A percentile compares a stretch with the other conserved stretches of the same genome.
phyloP scores from a whole-genome alignment of 1,140 invertebrate genomes.

The Cyclargus thomasi region DNA sequence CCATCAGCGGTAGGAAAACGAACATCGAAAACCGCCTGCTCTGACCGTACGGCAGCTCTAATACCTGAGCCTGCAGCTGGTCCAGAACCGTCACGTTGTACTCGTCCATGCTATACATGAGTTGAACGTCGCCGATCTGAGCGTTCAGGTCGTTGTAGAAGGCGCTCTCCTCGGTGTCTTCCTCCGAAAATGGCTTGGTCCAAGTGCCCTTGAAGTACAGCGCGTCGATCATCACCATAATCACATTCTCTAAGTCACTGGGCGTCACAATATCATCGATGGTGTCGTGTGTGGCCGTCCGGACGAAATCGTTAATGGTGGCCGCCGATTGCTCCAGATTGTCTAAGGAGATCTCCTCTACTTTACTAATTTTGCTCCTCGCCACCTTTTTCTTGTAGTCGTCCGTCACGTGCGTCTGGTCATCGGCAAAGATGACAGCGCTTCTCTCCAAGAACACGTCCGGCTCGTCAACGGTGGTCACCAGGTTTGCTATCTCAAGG shows the following conservation, averaged over 20 bases:
- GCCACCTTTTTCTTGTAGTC: constrained; percentile 31
- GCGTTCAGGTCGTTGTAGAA: constrained; percentile 64
- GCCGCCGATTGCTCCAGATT: constrained; percentile 31
- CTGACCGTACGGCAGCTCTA: constrained; percentile 81
- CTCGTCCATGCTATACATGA: constrained; percentile 55
- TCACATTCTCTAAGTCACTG: constrained; percentile 68
- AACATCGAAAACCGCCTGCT: constrained; percentile 78
- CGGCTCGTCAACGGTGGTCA: constrained; percentile 10
- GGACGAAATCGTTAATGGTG: constrained; percentile 47
- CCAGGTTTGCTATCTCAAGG: constrained; percentile 34
- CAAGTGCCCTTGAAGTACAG: constrained; percentile 86
- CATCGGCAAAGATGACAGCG: constrained; percentile 40
- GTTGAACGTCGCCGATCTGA: constrained; percentile 59
- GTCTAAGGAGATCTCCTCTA: constrained; percentile 34
- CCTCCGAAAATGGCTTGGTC: constrained; percentile 77
- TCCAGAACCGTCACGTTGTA: constrained; percentile 48
- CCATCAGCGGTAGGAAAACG: constrained; percentile 76
- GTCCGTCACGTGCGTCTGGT: constrained; percentile 27
- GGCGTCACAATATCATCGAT: constrained; percentile 45
- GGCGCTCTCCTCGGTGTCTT: constrained; percentile 63
- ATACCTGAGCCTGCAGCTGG: constrained; percentile 71
- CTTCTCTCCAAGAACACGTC: constrained; percentile 36
- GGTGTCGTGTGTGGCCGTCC: constrained; percentile 38
- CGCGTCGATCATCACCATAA: constrained; percentile 80
- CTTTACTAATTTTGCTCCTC: constrained; percentile 30